phyloP scores from a whole-genome alignment of 2,113 vertebrate genomes.

The Erythrocercus mccallii region DNA sequence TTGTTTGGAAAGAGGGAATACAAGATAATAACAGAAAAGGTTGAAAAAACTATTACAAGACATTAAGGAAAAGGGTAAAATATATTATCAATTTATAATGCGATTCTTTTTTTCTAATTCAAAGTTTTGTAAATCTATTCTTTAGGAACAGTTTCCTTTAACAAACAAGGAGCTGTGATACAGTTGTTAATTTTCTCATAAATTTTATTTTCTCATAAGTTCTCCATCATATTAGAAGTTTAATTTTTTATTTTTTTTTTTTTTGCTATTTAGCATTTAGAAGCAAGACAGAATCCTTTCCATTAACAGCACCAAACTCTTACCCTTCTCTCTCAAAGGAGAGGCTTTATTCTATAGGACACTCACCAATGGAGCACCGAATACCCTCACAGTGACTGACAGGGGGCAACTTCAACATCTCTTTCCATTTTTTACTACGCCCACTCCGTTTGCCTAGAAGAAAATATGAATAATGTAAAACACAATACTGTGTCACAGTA shows the following conservation, averaged over 20 bases:
- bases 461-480: background rate
- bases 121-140: background rate
- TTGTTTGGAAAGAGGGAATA: background rate
- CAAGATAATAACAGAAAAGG: background rate
- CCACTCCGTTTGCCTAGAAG: constrained; percentile 83
- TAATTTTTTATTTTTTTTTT: background rate
- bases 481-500: background rate
- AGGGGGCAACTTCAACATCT: constrained; percentile 89
- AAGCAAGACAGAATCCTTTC: background rate
- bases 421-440: constrained; percentile 92
- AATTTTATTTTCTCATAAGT: background rate
- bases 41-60: background rate
- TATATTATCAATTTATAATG: background rate
- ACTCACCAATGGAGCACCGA: constrained; percentile 81
- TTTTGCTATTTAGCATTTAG: background rate
- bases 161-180: background rate
- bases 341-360: background rate
- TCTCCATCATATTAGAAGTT: background rate
- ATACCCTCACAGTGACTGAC: constrained; percentile 85
- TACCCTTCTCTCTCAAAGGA: background rate
- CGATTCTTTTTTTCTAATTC: background rate
- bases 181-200: background rate
- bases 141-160: background rate
- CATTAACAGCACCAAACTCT: background rate
- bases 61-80: background rate